Conservation (phyloP, 2,797 vertebrate species). For the Stomatorhinus walkeri region DNA sequence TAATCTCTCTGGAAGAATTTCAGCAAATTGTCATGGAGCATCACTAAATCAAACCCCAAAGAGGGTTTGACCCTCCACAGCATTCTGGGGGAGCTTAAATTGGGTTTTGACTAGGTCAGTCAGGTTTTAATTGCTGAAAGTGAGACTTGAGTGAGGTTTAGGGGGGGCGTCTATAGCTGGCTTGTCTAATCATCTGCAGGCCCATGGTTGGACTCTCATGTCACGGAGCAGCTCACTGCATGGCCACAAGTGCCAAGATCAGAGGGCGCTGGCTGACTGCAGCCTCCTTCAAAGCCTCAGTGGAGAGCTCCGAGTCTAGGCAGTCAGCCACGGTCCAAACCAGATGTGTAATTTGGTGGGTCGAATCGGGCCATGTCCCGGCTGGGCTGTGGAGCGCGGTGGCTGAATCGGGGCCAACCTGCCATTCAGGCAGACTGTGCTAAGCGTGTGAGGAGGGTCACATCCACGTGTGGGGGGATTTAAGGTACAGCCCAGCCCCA, state of each 20-base stretch:
- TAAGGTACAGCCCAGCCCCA: not conserved
- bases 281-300: constrained; percentile 24
- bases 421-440: constrained; percentile 27
- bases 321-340: constrained; percentile 23
- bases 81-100: not conserved
- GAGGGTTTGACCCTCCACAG: not conserved
- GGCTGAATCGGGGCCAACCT: constrained; percentile 21
- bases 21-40: not conserved
- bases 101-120: not conserved
- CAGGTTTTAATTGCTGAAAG: not conserved
- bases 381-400: constrained; percentile 31
- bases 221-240: not conserved
- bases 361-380: constrained; percentile 35
- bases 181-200: not conserved
- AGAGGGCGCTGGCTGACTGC: not conserved
- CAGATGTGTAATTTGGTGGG: constrained; percentile 34
- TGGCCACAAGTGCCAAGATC: not conserved
- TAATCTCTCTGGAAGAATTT: not conserved
- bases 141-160: not conserved
- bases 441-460: constrained; percentile 19
- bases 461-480: not conserved
- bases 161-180: not conserved
- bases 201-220: not conserved
- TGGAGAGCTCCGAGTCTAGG: constrained; percentile 24
- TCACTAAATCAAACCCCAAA: not conserved